Percentiles rank a stretch among this genome's conserved stretches.
These are phyloP conservation scores for Adelosebastes latens DNA, from an alignment of 2,797 vertebrate genomes.

Conservation along the genomic window DNA sequence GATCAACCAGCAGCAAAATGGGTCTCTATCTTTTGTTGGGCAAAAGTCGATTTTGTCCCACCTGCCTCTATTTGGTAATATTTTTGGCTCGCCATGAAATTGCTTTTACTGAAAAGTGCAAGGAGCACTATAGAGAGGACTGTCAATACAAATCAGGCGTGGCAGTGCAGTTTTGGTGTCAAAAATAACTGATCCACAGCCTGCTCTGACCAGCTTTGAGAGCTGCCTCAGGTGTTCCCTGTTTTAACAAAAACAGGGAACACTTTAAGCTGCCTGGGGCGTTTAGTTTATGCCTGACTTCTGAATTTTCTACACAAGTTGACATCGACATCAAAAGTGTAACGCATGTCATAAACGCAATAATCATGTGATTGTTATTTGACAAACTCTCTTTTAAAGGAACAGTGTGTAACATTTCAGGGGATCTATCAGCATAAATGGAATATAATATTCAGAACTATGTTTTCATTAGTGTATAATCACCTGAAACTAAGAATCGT, in stretches of 20 bases:
- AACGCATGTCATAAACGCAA: not conserved
- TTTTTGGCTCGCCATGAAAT: conserved; percentile 24
- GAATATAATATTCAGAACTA: not conserved
- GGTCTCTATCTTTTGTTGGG: not conserved
- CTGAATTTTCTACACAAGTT: not conserved
- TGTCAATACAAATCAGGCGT: conserved; percentile 21
- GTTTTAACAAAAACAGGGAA: not conserved
- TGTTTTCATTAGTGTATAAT: not conserved
- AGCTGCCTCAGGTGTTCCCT: not conserved
- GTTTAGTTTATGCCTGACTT: not conserved
- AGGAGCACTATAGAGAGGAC: not conserved
- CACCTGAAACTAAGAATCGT: not conserved
- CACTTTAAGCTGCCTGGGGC: not conserved
- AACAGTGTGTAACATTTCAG: not conserved
- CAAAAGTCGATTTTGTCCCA: conserved; percentile 7
- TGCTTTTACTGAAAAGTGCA: conserved; percentile 13
- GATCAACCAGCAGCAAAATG: not conserved
- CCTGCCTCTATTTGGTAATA: conserved; percentile 2
- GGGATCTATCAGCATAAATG: no score
- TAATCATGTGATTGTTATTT: not conserved
- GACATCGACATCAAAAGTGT: not conserved
- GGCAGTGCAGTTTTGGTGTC: conserved; percentile 3
- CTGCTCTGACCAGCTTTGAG: not conserved
- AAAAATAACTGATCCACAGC: not conserved
- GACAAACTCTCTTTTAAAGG: not conserved